Base-by-base conservation (phyloP, 2,113 vertebrate species). In the Dendrocopos noguchii region DNA sequence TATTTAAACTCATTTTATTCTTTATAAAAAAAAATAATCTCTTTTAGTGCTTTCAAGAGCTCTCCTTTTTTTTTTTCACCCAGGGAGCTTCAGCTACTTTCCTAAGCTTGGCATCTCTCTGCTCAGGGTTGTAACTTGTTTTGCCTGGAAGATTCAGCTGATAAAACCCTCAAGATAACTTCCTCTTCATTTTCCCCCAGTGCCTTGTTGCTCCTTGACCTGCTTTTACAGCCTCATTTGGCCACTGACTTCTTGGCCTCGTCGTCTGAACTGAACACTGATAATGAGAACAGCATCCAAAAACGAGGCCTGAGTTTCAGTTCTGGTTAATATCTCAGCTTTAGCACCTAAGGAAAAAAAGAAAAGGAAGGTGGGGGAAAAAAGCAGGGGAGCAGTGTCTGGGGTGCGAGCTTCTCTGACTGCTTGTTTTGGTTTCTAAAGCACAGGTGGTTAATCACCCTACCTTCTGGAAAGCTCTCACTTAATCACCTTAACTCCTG, bases 321-420 rank as follows among this genome's bases (percentile, higher is more conserved):
- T 68, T 97, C 95, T 68, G 63, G 70, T 98, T 96, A 97, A 84
- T 47, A 82, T 98, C 97, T 83, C 13, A 22, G 36, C 60, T 88
- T 96, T 90, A 96, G 81, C 86, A 65, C 77, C 14, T 8, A 52
- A 72, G 36, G 28, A 53, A 29, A 21, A 13, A 14, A 15, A 18
- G 3, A 44, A 44, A 42, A 42, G 12, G 42, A 14, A 42, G 42
- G 13, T 21, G 22, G 12, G 29, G 8, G 16, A 8, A 19, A 31
- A 25, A 60, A 33, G 28, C 55, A 39, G 22, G 12, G 25, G 27
- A 77, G 61, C 34, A 74, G 42, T 6, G 27, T 28, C 67, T 52
- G 75, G 15, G 34, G 50, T 28, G 8, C 65, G 63, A 66, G 46
- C 55, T 31, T 42, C 70, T 59, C 60, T 70, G 55, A 29, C 53